Conservation (phyloP, 2,888 invertebrate genomes). For the Drosophila anomelani region DNA sequence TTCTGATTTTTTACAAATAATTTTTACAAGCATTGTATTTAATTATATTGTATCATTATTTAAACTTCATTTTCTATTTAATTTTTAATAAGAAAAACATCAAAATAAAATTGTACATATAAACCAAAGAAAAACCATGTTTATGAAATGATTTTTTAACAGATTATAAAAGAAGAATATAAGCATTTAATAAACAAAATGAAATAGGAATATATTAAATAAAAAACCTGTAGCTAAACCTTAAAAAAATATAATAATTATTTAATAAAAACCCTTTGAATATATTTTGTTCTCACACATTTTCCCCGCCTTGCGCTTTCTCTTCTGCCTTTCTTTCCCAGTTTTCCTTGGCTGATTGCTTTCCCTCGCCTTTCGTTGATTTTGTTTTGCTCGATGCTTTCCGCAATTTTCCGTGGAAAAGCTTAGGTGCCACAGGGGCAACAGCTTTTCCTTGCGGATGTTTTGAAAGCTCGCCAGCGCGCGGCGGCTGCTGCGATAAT, state of each 20-base stretch:
- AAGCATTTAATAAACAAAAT: background rate
- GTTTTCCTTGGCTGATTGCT: conserved; percentile 5
- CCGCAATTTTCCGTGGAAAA: conserved; percentile 24
- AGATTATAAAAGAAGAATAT: background rate
- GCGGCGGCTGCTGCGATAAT: conserved; percentile 70
- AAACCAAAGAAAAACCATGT: background rate
- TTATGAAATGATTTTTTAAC: background rate
- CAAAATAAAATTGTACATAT: background rate
- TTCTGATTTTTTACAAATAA: background rate
- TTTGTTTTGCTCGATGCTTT: conserved; percentile 72
- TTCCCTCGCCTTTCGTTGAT: conserved; percentile 15
- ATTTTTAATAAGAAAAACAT: background rate
- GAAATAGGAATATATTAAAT: background rate
- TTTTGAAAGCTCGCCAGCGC: conserved; percentile 39
- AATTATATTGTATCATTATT: background rate
- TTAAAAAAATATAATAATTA: background rate
- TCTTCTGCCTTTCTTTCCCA: background rate
- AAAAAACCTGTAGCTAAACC: too few relatives aligned
- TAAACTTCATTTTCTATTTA: background rate
- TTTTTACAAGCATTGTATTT: too few relatives aligned
- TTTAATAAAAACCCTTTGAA: background rate
- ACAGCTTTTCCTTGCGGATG: conserved; percentile 53
- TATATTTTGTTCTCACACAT: background rate
- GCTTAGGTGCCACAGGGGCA: conserved; percentile 59
- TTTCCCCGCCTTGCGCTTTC: too few relatives aligned